Conservation (phyloP, 2,113 vertebrate genomes). For the Phalacrocorax aristotelis region DNA sequence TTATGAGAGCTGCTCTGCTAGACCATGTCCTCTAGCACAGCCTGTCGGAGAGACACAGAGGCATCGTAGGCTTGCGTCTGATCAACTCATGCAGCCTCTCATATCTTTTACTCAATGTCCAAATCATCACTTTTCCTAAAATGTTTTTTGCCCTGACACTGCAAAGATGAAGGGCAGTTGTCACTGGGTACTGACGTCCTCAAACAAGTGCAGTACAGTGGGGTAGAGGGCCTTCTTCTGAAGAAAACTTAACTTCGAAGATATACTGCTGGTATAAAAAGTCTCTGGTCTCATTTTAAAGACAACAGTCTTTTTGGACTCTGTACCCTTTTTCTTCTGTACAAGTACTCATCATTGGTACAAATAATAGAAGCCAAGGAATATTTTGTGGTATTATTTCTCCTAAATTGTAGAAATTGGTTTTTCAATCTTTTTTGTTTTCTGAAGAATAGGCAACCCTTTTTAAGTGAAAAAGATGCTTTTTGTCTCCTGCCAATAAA, state of each 20-base stretch:
- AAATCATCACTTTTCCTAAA: neutral
- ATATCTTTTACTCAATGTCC: neutral
- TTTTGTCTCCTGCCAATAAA: neutral
- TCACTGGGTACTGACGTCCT: neutral
- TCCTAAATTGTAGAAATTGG: neutral
- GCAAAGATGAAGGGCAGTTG: neutral
- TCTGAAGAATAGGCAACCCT: accelerated
- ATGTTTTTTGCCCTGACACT: neutral
- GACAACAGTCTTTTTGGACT: neutral
- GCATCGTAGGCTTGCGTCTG: neutral
- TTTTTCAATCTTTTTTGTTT: neutral
- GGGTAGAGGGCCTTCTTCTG: neutral
- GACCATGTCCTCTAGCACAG: slow-evolving; percentile 44
- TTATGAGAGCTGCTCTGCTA: neutral
- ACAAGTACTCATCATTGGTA: accelerated
- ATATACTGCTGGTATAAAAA: neutral
- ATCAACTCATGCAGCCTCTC: neutral
- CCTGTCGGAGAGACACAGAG: slow-evolving; percentile 29
- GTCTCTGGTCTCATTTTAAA: neutral
- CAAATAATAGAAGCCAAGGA: neutral
- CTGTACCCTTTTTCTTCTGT: neutral
- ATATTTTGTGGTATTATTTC: neutral
- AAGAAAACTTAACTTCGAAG: neutral
- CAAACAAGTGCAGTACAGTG: accelerated
- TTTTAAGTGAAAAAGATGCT: neutral